Evolutionary conservation across 2,113 vertebrate species (phyloP).

Genomic region (Fulmarus glacialis): DNA sequence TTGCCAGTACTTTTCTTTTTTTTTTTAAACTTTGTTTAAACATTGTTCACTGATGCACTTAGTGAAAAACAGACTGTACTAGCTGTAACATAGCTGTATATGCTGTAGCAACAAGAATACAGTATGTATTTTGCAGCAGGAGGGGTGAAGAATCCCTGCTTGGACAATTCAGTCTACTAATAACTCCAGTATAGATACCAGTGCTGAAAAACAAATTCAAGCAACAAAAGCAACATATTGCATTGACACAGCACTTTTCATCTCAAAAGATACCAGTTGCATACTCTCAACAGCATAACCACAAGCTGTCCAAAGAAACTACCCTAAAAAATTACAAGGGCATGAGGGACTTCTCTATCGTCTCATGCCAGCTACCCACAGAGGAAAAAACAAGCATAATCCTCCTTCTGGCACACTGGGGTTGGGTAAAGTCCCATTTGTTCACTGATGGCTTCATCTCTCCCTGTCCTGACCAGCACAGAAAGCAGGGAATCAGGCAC

Average conservation of each 20-base stretch:
- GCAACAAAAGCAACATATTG: not conserved
- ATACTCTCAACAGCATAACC: not conserved
- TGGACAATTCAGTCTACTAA: not conserved
- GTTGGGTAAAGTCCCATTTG: not conserved
- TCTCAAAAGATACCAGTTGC: not conserved
- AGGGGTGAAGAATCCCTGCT: not conserved
- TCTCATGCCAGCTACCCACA: not conserved
- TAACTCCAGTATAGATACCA: not conserved
- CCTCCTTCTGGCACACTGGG: not conserved
- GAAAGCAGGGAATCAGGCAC: not conserved
- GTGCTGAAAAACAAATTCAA: not conserved
- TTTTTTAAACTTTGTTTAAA: conserved; percentile 22
- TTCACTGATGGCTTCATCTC: not conserved
- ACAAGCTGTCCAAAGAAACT: not conserved
- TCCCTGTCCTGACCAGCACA: not conserved
- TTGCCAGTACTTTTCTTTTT: conserved; percentile 21
- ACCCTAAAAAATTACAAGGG: not conserved
- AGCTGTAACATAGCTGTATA: not conserved
- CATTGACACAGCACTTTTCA: not conserved
- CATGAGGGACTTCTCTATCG: not conserved
- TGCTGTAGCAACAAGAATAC: not conserved
- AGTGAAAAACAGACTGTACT: conserved; percentile 53
- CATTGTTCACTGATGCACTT: conserved; percentile 40
- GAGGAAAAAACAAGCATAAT: not conserved
- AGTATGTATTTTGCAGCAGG: not conserved